Evolutionary conservation across 2,113 vertebrate genomes (phyloP), one percentile per base, ranked within the genome.

Genomic region (Micronisus gabar): DNA sequence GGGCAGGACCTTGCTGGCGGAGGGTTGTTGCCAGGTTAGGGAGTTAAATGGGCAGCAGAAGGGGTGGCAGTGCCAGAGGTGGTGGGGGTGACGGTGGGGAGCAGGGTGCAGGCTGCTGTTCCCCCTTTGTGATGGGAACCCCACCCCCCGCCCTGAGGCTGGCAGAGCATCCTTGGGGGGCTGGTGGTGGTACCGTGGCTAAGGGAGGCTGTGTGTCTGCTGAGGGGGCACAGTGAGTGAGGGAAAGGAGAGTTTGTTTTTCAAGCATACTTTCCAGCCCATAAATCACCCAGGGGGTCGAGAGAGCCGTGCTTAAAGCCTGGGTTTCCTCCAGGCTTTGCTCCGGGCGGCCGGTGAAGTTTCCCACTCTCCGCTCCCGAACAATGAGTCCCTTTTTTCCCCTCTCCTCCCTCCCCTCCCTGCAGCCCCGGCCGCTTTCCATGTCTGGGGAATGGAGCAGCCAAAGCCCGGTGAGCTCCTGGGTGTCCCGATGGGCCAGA

Each of bases 331-430:
- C 88, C 88, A 93, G 93, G 81, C 86, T 95, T 88, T 88, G 95
- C 85, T 96, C 67, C 1, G 13, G 78, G 93, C 59, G 0, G 86
- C 80, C 88, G 18, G 27, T 94, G 82, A 93, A 91, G 91, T 81
- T 96, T 95, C 95, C 90, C 95, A 82, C 84, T 97, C 88, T 91
- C 72, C 0, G 55, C 94, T 92, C 85, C 74, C 2, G 59, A 97
- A 98, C 96, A 97, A 97, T 95, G 95, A 93, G 74, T 93, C 85
- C 71, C 74, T 97, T 97, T 93, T 89, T 97, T 55, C 76, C 79
- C 52, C 18, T 66, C 78, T 90, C 70, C 79, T 95, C 92, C 93
- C 93, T 94, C 93, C 89, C 90, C 90, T 95, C 95, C 73, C 87
- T 3, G 20, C 5, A 3, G 70, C 81, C 63, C 90, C 62, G 15